A percentile compares a stretch with the other conserved stretches of the same genome.
phyloP scores from a whole-genome alignment of 1,140 invertebrate species.

The Microvelia longipes region DNA sequence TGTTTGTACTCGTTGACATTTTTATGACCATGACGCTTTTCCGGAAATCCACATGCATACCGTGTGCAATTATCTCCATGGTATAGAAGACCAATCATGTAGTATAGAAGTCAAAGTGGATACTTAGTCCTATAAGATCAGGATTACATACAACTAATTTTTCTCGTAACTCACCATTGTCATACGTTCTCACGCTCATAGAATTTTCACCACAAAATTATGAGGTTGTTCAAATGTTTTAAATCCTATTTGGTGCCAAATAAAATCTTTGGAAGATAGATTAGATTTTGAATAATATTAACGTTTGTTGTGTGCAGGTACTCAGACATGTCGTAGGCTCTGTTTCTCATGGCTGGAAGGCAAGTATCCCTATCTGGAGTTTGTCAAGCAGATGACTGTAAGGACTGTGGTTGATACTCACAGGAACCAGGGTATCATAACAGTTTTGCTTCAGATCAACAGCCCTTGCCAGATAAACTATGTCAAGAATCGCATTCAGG shows the following conservation, averaged over 20 bases:
- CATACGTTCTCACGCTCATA: too few species aligned
- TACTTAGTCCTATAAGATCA: background rate
- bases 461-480: slow-evolving; percentile 28
- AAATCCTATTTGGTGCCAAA: background rate
- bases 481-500: slow-evolving; percentile 19
- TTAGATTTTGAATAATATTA: background rate
- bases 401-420: slow-evolving; percentile 47
- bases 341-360: slow-evolving; percentile 34
- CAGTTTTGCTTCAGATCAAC: slow-evolving; percentile 44
- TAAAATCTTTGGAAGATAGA: background rate
- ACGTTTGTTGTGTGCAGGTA: background rate
- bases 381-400: slow-evolving; percentile 44
- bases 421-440: slow-evolving; percentile 50
- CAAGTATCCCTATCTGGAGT: slow-evolving; percentile 41
- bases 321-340: slow-evolving; percentile 17
- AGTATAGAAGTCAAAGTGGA: too few species aligned
- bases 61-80: too few species aligned
- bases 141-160: background rate
- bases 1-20: too few species aligned
- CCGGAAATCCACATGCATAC: too few species aligned
- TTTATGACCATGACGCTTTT: too few species aligned
- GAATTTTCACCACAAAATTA: too few species aligned
- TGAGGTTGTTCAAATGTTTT: background rate
- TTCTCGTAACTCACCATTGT: too few species aligned
- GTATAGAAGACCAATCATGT: too few species aligned